Evolutionary conservation across 2,113 vertebrate genomes (phyloP), one percentile per base, ranked within the genome.

Genomic region (Barbus barbus): DNA sequence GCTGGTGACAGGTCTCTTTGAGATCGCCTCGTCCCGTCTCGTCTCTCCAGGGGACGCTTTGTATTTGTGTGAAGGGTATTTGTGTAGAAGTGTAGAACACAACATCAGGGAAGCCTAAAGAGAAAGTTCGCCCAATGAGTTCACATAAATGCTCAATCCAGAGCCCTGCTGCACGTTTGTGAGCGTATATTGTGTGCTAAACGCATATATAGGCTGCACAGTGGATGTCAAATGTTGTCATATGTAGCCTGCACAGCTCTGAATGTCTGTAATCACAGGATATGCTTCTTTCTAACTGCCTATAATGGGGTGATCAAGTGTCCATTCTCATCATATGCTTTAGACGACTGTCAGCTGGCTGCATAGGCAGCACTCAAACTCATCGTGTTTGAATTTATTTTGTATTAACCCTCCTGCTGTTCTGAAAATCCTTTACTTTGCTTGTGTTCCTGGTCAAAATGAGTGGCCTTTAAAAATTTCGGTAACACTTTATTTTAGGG

Each of bases 21-120:
- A 87, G 80, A 83, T 89, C 81, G 83, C 80, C 61, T 85, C 80
- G 83, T 60, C 41, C 72, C 24, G 26, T 18, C 36, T 84, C 24
- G 26, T 18, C 36, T 84, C 69, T 44, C 80, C 78, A 48, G 75
- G 44, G 77, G 65, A 41, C 31, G n/a, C 1, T 63, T 3, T 63
- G 36, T 33, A 4, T 78, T 78, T 58, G 74, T 53, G 46, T 78
- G 76, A 41, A 72, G 38, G 69, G 69, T 41, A 44, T 72, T 24
- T 14, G 36, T n/a, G 69, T 41, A 73, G n/a, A 73, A 73, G n/a
- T 26, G 38, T 73, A 13, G n/a, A 16, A 46, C 6, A 73, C 2
- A 2, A 44, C 36, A 56, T 56, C 48, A 38, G 33, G 33, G 31
- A 78, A 28, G 51, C 51, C 75, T 33, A 33, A 48, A 26, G 24